phyloP scores from a whole-genome alignment of 2,797 vertebrate genomes.

The Botia almorhae region DNA sequence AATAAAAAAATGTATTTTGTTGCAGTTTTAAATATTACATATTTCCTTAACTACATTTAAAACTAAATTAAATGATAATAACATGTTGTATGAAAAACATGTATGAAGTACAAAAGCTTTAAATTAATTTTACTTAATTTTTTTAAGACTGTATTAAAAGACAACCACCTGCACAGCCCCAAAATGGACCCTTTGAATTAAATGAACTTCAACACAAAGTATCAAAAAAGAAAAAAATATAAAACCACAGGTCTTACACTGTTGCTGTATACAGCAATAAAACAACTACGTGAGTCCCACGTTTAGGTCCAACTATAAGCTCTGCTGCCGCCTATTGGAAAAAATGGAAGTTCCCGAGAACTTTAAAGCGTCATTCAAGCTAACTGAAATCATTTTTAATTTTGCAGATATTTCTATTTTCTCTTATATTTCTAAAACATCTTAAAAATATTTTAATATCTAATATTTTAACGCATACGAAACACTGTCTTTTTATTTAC shows the following conservation, averaged over 20 bases:
- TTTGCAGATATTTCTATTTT: neutral
- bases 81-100: too few species aligned
- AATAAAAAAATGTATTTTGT: neutral
- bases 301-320: neutral
- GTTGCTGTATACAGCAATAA: neutral
- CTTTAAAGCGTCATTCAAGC: too few species aligned
- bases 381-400: too few species aligned
- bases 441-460: neutral
- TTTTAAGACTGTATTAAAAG: neutral
- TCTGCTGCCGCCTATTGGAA: conserved; percentile 52
- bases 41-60: too few species aligned
- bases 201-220: conserved; percentile 3
- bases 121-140: too few species aligned
- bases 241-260: neutral
- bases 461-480: neutral
- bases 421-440: neutral
- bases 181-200: conserved; percentile 14
- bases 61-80: too few species aligned
- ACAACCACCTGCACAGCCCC: neutral
- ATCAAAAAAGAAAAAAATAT: neutral
- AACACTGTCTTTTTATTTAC: too few species aligned
- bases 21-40: neutral
- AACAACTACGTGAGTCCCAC: neutral
- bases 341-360: conserved; percentile 16
- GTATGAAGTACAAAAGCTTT: neutral